Evolutionary conservation across 2,888 invertebrate genomes (phyloP).

Genomic region (Chesias legatella): DNA sequence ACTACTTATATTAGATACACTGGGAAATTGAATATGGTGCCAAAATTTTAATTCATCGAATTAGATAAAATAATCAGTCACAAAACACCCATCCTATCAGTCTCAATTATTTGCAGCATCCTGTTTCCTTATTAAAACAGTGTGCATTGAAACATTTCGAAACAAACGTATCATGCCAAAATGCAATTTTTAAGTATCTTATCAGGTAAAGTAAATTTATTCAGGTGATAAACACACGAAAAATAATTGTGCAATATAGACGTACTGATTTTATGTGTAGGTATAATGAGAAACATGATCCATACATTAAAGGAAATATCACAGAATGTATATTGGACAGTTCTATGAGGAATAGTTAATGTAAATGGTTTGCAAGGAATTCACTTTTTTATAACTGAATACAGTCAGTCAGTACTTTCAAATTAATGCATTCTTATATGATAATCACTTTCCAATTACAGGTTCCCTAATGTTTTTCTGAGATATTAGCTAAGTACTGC

Average conservation of each 20-base stretch:
- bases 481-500: too few species aligned
- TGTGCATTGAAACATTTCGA: conserved; percentile 3
- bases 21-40: conserved; percentile 9
- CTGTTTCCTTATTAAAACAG: conserved; percentile 7
- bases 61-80: conserved; percentile 17
- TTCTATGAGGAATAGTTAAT: conserved; percentile 8
- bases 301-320: conserved; percentile 12
- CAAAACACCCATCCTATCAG: conserved; percentile 16
- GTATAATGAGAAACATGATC: conserved; percentile 1
- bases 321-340: conserved; percentile 20
- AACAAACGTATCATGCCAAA: conserved; percentile 9
- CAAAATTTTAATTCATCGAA: conserved; percentile 2
- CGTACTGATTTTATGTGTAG: neutral
- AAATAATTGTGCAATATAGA: neutral
- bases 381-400: too few species aligned
- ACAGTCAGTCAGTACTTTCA: too few species aligned
- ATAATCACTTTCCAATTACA: conserved; percentile 9
- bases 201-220: conserved; percentile 3
- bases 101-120: conserved; percentile 13
- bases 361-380: neutral
- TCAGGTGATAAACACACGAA: neutral
- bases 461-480: conserved; percentile 20
- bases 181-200: conserved; percentile 2
- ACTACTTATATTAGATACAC: conserved; percentile 12
- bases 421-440: too few species aligned